Conservation (phyloP, 2,888 invertebrate species). For the Lasioglossum villosulum region DNA sequence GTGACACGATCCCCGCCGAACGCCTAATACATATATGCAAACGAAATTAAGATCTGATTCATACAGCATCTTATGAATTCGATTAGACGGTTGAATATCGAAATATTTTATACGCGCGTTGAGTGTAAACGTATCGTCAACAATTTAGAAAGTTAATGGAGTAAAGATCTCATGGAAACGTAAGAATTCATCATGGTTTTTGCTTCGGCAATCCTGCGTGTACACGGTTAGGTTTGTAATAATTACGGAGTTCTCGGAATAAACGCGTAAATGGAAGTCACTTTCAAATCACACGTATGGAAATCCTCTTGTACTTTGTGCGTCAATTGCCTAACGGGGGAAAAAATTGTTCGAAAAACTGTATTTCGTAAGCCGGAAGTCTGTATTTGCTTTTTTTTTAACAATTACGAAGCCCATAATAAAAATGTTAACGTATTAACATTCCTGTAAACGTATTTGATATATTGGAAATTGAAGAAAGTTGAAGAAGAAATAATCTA, state of each 20-base stretch:
- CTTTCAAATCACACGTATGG: conserved; percentile 34
- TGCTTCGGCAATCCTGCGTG: not conserved
- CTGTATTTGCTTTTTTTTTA: not conserved
- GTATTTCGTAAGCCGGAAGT: not conserved
- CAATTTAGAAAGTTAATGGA: conserved; percentile 6
- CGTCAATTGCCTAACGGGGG: not conserved
- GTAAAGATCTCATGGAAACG: not conserved
- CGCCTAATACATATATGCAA: conserved; percentile 5
- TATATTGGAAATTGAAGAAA: not conserved
- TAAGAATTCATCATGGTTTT: conserved; percentile 8
- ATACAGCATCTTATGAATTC: not conserved
- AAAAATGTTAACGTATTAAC: not conserved
- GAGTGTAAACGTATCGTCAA: not conserved
- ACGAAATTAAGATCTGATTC: conserved; percentile 43
- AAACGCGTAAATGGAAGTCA: conserved; percentile 31
- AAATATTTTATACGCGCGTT: not conserved
- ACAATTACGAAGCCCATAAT: not conserved
- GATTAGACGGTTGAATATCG: not conserved
- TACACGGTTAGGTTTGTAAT: not conserved
- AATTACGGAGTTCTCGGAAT: conserved; percentile 20
- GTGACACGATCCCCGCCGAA: conserved; percentile 11
- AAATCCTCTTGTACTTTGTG: conserved; percentile 26
- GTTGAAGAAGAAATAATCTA: not conserved
- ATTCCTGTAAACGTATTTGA: not conserved
- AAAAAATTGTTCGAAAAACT: not conserved